Evolutionary conservation across 2,888 invertebrate genomes (phyloP).

Genomic region (Myopa testacea): DNA sequence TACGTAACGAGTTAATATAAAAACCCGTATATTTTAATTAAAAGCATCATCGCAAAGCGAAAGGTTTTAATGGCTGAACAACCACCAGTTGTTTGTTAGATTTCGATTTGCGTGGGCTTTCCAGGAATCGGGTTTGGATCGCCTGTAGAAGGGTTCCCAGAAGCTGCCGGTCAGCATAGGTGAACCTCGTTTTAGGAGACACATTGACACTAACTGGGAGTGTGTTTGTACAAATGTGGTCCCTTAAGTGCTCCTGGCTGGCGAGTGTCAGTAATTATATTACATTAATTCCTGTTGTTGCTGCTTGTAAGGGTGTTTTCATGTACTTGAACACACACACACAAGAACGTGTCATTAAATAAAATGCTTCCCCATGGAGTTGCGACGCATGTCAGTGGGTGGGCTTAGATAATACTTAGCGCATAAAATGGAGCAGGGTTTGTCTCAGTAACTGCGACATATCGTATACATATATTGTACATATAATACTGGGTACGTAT

Average conservation of each 20-base stretch:
- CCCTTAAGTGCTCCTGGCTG: constrained; percentile 62
- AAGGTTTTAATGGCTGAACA: neutral
- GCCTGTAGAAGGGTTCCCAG: too few species aligned
- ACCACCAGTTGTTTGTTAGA: neutral
- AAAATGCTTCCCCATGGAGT: constrained; percentile 63
- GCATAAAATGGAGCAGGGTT: neutral
- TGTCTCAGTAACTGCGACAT: neutral
- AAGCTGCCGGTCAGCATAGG: too few species aligned
- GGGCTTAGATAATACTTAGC: neutral
- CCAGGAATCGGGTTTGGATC: neutral
- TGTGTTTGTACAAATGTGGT: constrained; percentile 31
- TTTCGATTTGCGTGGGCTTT: neutral
- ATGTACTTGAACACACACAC: constrained; percentile 19
- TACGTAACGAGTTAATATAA: too few species aligned
- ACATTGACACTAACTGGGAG: constrained; percentile 35
- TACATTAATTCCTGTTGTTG: constrained; percentile 56
- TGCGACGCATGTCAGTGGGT: constrained; percentile 58
- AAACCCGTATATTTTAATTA: too few species aligned
- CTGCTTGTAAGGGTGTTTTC: constrained; percentile 28
- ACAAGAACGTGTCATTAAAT: constrained; percentile 59
- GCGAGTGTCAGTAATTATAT: constrained; percentile 59
- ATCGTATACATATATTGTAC: neutral
- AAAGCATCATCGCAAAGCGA: too few species aligned
- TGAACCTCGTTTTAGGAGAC: constrained; percentile 4
- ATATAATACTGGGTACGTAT: neutral